Conservation (phyloP, 2,113 vertebrate genomes). For the Coptodon bakossiorum region DNA sequence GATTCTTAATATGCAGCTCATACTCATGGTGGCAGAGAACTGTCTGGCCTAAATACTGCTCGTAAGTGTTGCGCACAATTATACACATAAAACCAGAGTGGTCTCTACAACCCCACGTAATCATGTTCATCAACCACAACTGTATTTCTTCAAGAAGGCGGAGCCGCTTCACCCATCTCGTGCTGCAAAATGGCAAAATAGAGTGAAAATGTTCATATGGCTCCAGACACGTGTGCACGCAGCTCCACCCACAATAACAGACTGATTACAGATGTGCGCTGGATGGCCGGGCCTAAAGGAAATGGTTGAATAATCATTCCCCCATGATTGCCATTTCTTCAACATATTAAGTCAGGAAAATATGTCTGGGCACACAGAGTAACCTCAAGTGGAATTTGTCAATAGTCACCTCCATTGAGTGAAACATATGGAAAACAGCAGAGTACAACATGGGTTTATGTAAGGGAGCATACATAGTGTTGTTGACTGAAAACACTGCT, state of each 20-base stretch:
- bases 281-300: background rate
- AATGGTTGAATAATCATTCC: slow-evolving; percentile 34
- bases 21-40: slow-evolving; percentile 21
- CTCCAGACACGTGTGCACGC: slow-evolving; percentile 1
- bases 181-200: slow-evolving; percentile 21
- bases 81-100: background rate
- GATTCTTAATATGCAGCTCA: background rate
- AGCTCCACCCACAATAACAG: slow-evolving; percentile 15
- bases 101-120: background rate
- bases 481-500: background rate
- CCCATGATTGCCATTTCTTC: slow-evolving; percentile 18
- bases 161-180: background rate
- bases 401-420: slow-evolving; percentile 16
- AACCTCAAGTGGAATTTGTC: slow-evolving; percentile 18
- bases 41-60: background rate
- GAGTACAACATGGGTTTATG: slow-evolving; percentile 15
- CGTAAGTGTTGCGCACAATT: background rate
- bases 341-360: slow-evolving; percentile 20
- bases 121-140: background rate
- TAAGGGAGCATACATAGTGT: background rate
- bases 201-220: background rate
- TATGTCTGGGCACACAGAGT: background rate
- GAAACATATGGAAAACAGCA: background rate
- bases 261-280: slow-evolving; percentile 15
- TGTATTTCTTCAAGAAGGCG: background rate